Base-by-base conservation (phyloP, 2,797 vertebrate species). In the Crenichthys baileyi region DNA sequence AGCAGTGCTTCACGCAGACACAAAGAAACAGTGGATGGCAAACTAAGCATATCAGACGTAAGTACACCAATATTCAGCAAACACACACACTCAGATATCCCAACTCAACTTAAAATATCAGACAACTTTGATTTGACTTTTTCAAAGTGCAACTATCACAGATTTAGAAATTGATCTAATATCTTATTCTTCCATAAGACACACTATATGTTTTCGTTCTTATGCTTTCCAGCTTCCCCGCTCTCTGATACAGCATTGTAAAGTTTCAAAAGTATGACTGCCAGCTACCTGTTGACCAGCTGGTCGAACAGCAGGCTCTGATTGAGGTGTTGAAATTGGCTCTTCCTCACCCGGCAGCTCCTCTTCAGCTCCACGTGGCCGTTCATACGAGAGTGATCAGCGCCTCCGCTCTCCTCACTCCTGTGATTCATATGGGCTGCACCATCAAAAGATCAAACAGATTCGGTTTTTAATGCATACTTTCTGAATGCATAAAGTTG, bases 241-340 rank as follows among this genome's bases (percentile, higher is more conserved):
- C 22, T 55, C 3, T 83, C 79, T 2, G 13, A 70, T 26, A 4
- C 36, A 76, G 18, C 20, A 11, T 29, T 77, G 26, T n/a, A 67
- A 73, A 79, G 46, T 50, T 26, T 76, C 22, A 73, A 53, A 26
- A 22, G 31, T 53, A 46, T 24, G 48, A 48, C 13, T 70, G 50
- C 26, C 36, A 58, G 5, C 83, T 97, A 99, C 98, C 98, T 99
- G 96, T 99, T 99, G 91, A 99, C 98, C 87, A 99, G 96, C 91
- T 99, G 98, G 94, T 99, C 98, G 93, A 99, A 99, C 89, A 99
- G 96, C 90, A 99, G 96, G 94, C 97, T 99, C 93, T 99, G 98
- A 94, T 99, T 99, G 93, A 99, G 96, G 84, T 97, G 98, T 94
- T 98, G 97, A 90, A 99, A 99, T 90, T 97, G 97, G 95, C 97